phyloP scores from a whole-genome alignment of 2,888 invertebrate genomes.

The Agonum fuliginosum region DNA sequence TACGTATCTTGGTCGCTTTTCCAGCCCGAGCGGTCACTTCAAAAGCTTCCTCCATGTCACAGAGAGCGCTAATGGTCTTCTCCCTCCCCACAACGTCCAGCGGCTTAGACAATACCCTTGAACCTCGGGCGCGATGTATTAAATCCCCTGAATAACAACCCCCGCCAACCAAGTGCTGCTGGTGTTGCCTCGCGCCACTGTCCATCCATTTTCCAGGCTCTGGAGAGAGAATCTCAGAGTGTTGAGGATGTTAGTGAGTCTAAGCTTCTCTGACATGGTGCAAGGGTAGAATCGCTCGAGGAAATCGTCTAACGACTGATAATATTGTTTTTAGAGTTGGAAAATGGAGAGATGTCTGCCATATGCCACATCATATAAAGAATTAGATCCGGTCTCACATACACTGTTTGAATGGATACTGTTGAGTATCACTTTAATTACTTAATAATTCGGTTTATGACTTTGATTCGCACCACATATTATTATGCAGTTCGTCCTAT shows the following conservation, averaged over 20 bases:
- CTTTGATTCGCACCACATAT: too few relatives aligned
- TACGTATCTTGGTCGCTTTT: background rate
- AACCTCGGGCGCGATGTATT: constrained; percentile 20
- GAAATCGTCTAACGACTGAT: constrained; percentile 25
- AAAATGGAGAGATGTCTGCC: too few relatives aligned
- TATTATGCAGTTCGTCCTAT: too few relatives aligned
- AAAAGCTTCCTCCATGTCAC: constrained; percentile 31
- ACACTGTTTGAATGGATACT: too few relatives aligned
- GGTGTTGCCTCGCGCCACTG: constrained; percentile 3
- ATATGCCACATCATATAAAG: too few relatives aligned
- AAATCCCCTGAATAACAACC: constrained; percentile 44
- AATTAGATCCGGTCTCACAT: too few relatives aligned
- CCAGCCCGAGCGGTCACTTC: constrained; percentile 35
- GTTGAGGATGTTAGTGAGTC: background rate
- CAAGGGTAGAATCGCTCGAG: too few relatives aligned
- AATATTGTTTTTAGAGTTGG: constrained; percentile 21
- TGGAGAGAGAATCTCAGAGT: background rate
- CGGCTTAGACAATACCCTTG: constrained; percentile 48
- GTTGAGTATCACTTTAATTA: too few relatives aligned
- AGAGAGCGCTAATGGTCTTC: constrained; percentile 27
- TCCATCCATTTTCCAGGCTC: constrained; percentile 38
- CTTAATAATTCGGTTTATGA: too few relatives aligned
- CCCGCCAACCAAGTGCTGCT: constrained; percentile 5
- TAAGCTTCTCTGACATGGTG: constrained; percentile 21
- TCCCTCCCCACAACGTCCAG: background rate